Percentiles rank a stretch among this genome's conserved stretches.
Evolutionary conservation across 2,113 vertebrate genomes (phyloP).

Genomic region (Pimephales promelas): DNA sequence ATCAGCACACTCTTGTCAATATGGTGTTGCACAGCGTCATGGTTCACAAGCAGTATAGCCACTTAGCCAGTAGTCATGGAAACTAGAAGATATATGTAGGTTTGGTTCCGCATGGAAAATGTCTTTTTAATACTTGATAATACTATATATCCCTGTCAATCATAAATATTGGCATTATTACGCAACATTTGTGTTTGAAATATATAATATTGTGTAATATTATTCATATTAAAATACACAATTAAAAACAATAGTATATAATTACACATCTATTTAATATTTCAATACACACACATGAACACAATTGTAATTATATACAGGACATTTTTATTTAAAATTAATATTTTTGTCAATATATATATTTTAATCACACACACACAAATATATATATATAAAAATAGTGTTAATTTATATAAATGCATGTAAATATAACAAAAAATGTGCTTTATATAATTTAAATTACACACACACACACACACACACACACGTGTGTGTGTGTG

Average conservation of each 20-base stretch:
- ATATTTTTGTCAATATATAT: too few species aligned
- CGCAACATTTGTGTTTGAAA: neutral
- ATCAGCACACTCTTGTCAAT: slow-evolving; percentile 53
- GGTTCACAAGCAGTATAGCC: slow-evolving; percentile 68
- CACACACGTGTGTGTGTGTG: too few species aligned
- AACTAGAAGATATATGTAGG: slow-evolving; percentile 70
- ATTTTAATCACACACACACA: neutral
- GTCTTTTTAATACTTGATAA: neutral
- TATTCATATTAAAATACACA: neutral
- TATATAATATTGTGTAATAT: slow-evolving; percentile 10
- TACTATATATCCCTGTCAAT: neutral
- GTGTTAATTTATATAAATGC: neutral
- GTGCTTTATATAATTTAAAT: neutral
- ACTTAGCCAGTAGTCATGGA: slow-evolving; percentile 79
- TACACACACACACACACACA: too few species aligned
- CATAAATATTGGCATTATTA: neutral
- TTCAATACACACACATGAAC: neutral
- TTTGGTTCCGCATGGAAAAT: slow-evolving; percentile 18
- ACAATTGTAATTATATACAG: too few species aligned
- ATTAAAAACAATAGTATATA: neutral
- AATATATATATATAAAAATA: neutral
- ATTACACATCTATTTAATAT: neutral
- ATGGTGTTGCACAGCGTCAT: slow-evolving; percentile 57
- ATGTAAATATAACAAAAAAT: neutral
- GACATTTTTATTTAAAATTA: too few species aligned